phyloP scores from a whole-genome alignment of 2,113 vertebrate genomes.

The Ciconia boyciana region DNA sequence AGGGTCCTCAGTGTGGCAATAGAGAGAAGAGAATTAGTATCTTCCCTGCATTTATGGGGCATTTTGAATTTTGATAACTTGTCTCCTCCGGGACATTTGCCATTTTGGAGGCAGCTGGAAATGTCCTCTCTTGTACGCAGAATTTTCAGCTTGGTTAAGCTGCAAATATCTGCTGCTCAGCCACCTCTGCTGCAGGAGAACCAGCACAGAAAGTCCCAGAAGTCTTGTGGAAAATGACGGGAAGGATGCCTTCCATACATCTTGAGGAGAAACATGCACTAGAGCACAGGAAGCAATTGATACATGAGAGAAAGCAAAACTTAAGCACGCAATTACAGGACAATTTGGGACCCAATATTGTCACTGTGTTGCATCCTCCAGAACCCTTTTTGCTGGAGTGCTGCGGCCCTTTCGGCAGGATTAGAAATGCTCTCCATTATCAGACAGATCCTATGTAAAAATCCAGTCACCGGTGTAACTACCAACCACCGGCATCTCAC shows the following conservation, averaged over 20 bases:
- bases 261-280: rapidly evolving
- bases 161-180: background rate
- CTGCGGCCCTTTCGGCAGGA: background rate
- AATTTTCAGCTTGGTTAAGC: background rate
- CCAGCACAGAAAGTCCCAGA: background rate
- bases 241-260: background rate
- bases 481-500: background rate
- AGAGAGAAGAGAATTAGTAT: background rate
- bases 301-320: background rate
- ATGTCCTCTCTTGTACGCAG: background rate
- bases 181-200: background rate
- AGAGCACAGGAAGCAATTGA: background rate
- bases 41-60: background rate
- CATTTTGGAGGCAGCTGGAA: background rate
- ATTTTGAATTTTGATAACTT: constrained; percentile 14
- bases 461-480: background rate
- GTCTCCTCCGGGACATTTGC: background rate
- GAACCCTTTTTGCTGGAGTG: background rate
- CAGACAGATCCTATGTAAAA: background rate
- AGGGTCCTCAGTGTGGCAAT: background rate
- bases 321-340: background rate
- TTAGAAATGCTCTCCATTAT: background rate
- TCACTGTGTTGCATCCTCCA: background rate
- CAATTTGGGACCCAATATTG: background rate
- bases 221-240: background rate